Evolutionary conservation across 2,113 vertebrate species (phyloP), one percentile per base, ranked within the genome.

Genomic region (Sylvilagus bachmani): DNA sequence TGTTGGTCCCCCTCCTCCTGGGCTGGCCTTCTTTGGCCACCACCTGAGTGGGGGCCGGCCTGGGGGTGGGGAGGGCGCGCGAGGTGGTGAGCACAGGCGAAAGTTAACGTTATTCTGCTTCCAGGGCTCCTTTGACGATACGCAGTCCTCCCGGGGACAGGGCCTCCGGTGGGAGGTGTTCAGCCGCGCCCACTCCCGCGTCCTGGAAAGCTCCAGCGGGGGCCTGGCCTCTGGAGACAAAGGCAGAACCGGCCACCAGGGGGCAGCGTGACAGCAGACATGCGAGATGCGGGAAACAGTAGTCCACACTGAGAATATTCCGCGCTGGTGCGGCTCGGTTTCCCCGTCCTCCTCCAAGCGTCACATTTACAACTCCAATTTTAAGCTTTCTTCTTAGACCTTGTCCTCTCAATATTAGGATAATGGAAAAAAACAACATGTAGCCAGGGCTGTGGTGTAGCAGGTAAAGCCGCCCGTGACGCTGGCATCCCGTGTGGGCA

Each of bases 181-280:
- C 36, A 10, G 53, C 33, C 49, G 44, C 44, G 44, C 7, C 44
- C 44, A 44, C 44, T 44, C 44, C 44, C 1, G 44, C 44, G 6
- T 44, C 44, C 44, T 44, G 44, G 44, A 44, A 44, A 44, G 44
- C 44, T 44, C 44, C 44, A 44, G 44, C 44, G 6, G 44, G 38
- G 44, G 44, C 44, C 44, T 44, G 44, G 44, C 44, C 44, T 44
- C 44, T 44, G 44, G 44, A 6, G 44, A 44, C 44, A 44, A 44
- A 44, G 44, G 44, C 44, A 44, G 44, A 87, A 67, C 6, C 9
- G 10, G 93, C 93, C 97, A 95, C 90, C 90, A 95, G 97, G 55
- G 92, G 97, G 4, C 90, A 97, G 84, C 62, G 82, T 87, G 33
- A 74, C 38, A 80, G 67, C 44, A 89, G 79, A 96, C 44, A 44